Evolutionary conservation across 2,888 invertebrate species (phyloP).

Genomic region (Biston stratarius): DNA sequence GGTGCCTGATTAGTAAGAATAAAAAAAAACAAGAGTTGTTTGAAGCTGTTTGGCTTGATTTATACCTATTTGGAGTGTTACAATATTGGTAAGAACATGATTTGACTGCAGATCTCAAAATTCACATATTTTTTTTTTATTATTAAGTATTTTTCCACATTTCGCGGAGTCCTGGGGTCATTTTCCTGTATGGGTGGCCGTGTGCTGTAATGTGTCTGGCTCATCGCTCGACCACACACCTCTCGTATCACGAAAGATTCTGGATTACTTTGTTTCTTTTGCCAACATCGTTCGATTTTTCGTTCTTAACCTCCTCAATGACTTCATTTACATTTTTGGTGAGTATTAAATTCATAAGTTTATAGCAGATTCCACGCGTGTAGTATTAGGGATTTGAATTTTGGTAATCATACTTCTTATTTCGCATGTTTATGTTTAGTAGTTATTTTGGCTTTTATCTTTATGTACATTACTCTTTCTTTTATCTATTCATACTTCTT

Average conservation of each 20-base stretch:
- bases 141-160: background rate
- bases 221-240: conserved; percentile 58
- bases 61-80: no score
- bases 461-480: background rate
- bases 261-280: conserved; percentile 54
- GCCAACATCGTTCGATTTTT: conserved; percentile 51
- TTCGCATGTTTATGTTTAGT: conserved; percentile 26
- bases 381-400: conserved; percentile 22
- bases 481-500: conserved; percentile 1
- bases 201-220: conserved; percentile 36
- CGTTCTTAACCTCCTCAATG: conserved; percentile 57
- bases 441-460: conserved; percentile 1
- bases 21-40: no score
- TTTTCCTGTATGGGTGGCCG: conserved; percentile 57
- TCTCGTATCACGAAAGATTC: conserved; percentile 49
- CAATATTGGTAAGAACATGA: no score
- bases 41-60: no score
- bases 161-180: conserved; percentile 11
- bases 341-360: conserved; percentile 58
- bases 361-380: conserved; percentile 51
- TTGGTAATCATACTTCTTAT: conserved; percentile 16
- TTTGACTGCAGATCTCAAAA: no score
- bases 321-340: conserved; percentile 60
- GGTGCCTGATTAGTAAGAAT: no score
- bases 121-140: background rate